Conservation (phyloP, 92 coral and sea anemone genomes). For the Galaxea fascicularis region DNA sequence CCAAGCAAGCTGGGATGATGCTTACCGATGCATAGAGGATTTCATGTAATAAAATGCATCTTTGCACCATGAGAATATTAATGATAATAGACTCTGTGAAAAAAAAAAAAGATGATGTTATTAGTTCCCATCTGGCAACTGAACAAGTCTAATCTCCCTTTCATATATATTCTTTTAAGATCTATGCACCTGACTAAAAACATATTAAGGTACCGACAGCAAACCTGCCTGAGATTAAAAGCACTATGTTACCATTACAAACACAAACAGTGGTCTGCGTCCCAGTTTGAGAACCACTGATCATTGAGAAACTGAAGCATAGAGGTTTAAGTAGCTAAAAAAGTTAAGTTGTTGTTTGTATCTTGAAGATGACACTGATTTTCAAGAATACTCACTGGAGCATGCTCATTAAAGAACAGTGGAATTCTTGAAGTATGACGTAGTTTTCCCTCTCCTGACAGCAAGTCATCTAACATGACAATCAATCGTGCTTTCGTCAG, state of each 20-base stretch:
- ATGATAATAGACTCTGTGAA: conserved; percentile 21
- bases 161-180: no score
- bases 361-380: neutral
- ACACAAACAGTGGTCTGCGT: no score
- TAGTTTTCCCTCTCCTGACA: conserved; percentile 77
- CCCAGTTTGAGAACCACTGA: no score
- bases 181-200: no score
- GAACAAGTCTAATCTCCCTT: no score
- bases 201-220: no score
- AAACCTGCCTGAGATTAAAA: neutral
- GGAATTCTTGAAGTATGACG: conserved; percentile 65
- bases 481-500: conserved; percentile 66
- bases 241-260: neutral
- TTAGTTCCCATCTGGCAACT: neutral
- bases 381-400: conserved; percentile 66
- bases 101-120: neutral
- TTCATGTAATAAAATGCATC: conserved; percentile 31
- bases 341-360: neutral
- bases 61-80: conserved; percentile 20
- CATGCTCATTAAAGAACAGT: conserved; percentile 82
- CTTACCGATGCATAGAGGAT: conserved; percentile 42
- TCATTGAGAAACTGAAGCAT: no score
- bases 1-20: neutral
- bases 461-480: conserved; percentile 63
- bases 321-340: neutral